A percentile compares a stretch with the other conserved stretches of the same genome.
Evolutionary conservation across 92 coral and sea anemone genomes (phyloP).

Genomic region (Anthopleura xanthogrammica): DNA sequence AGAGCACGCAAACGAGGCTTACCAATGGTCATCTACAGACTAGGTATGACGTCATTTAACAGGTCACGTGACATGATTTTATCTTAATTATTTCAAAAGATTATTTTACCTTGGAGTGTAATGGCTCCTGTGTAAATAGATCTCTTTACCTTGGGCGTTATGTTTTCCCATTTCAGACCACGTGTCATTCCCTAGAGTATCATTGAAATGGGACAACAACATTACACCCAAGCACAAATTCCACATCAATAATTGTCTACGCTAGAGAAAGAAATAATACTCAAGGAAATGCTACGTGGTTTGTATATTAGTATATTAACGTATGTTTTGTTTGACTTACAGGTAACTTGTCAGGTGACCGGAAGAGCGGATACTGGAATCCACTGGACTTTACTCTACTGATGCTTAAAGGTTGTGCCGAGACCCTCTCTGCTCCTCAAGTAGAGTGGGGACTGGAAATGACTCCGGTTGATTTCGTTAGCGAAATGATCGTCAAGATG

Average conservation of each 20-base stretch:
- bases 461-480: slow-evolving; percentile 88
- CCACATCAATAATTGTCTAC: too few relatives aligned
- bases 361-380: slow-evolving; percentile 68
- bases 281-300: background rate
- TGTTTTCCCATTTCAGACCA: too few relatives aligned
- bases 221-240: too few relatives aligned
- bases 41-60: slow-evolving; percentile 47
- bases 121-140: too few relatives aligned
- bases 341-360: slow-evolving; percentile 85
- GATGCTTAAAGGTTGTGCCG: slow-evolving; percentile 69
- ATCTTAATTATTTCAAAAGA: too few relatives aligned
- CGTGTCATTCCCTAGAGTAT: too few relatives aligned
- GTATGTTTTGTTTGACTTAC: background rate
- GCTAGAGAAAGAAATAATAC: background rate
- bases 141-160: too few relatives aligned
- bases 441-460: slow-evolving; percentile 83
- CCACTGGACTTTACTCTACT: slow-evolving; percentile 79
- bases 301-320: background rate
- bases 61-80: background rate
- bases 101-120: too few relatives aligned
- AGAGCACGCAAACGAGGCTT: slow-evolving; percentile 79
- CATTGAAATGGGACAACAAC: too few relatives aligned
- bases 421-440: slow-evolving; percentile 72
- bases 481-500: slow-evolving; percentile 80
- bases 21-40: slow-evolving; percentile 77